Evolutionary conservation across 2,113 vertebrate genomes (phyloP).

Genomic region (Dicrurus megarhynchus): DNA sequence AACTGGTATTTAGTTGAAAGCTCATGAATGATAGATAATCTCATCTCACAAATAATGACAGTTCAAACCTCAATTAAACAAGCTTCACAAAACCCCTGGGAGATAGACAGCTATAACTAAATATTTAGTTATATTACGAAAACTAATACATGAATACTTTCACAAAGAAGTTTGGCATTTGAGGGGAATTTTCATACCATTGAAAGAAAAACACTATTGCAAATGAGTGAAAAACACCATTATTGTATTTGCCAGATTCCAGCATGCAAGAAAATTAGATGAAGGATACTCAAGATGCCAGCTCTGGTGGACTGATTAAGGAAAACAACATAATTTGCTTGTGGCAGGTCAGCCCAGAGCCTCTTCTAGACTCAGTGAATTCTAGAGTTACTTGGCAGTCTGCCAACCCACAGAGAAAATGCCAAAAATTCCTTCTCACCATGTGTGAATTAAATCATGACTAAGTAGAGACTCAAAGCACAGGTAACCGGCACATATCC

Average conservation of each 20-base stretch:
- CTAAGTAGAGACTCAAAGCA: neutral
- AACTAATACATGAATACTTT: neutral
- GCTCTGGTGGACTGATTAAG: neutral
- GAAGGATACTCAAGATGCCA: neutral
- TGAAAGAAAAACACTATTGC: neutral
- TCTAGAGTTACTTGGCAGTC: neutral
- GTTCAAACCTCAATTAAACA: constrained; percentile 54
- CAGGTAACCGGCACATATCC: neutral
- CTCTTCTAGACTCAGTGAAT: neutral
- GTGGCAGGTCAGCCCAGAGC: neutral
- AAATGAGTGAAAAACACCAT: neutral
- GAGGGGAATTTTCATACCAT: neutral
- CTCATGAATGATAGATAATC: constrained; percentile 61
- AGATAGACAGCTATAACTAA: constrained; percentile 7
- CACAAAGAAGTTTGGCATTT: neutral
- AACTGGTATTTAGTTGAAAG: constrained; percentile 10
- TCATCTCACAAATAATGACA: constrained; percentile 45
- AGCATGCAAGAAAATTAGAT: constrained; percentile 1
- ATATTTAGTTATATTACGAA: constrained; percentile 19
- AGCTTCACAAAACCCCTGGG: constrained; percentile 24
- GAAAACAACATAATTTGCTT: constrained; percentile 17
- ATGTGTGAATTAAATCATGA: neutral
- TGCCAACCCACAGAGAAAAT: neutral
- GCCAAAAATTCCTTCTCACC: neutral
- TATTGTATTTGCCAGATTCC: neutral